Percentiles rank a stretch among this genome's conserved stretches.
Evolutionary conservation across 1,140 invertebrate genomes (phyloP).

Genomic region (Metopolophium dirhodum): DNA sequence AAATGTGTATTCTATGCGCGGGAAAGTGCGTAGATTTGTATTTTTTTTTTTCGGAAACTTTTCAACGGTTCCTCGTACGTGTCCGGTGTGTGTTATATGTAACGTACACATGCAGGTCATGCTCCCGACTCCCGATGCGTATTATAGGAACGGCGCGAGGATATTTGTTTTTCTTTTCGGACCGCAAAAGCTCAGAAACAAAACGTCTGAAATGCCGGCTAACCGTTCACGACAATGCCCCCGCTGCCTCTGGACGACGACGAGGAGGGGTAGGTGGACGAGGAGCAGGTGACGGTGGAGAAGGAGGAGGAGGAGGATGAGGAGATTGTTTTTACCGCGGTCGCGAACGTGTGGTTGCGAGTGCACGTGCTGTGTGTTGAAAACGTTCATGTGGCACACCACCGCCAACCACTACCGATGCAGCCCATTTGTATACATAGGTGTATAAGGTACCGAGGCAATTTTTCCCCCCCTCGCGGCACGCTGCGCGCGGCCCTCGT

Average conservation of each 20-base stretch:
- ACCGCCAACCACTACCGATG: neutral
- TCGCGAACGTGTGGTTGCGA: neutral
- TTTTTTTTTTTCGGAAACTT: neutral
- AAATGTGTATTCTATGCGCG: neutral
- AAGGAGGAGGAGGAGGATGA: neutral
- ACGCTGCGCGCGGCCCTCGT: neutral
- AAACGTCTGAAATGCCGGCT: neutral
- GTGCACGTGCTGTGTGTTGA: neutral
- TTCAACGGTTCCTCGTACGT: neutral
- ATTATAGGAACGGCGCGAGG: neutral
- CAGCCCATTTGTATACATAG: neutral
- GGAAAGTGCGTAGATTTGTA: neutral
- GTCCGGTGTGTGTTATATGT: neutral
- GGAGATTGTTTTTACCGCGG: neutral
- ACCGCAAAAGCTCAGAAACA: neutral
- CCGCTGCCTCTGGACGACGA: neutral
- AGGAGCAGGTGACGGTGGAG: neutral
- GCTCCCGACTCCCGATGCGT: neutral
- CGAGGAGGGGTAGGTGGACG: neutral
- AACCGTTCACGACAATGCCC: neutral
- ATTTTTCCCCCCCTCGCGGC: neutral
- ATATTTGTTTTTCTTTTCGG: conserved; percentile 27
- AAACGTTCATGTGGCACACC: conserved; percentile 1
- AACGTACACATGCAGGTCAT: neutral
- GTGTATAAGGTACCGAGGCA: neutral